phyloP scores from a whole-genome alignment of 2,113 vertebrate species.

The Tetrax tetrax region DNA sequence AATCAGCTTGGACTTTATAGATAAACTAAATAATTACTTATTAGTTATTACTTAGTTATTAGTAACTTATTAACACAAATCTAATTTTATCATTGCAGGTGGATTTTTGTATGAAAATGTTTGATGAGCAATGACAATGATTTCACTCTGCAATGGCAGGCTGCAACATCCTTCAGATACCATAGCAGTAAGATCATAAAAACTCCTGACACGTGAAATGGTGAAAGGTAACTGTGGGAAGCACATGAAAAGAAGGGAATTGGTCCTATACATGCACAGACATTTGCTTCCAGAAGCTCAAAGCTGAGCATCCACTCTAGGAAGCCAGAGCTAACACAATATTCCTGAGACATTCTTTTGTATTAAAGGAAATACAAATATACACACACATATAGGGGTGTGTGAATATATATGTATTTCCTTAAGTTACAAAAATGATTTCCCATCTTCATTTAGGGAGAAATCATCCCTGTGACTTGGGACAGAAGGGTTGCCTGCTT shows the following conservation, averaged over 20 bases:
- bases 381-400: fast-evolving
- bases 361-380: neutral
- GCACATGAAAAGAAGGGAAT: neutral
- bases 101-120: neutral
- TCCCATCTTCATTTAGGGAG: neutral
- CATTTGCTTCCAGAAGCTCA: neutral
- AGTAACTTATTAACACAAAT: neutral
- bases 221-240: neutral
- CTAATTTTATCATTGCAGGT: neutral
- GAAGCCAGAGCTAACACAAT: neutral
- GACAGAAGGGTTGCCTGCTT: neutral
- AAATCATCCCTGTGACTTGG: neutral
- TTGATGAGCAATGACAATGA: neutral
- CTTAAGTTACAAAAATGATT: neutral
- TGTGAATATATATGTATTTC: neutral
- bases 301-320: neutral
- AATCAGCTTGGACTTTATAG: neutral
- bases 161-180: neutral
- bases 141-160: neutral
- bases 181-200: neutral
- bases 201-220: neutral
- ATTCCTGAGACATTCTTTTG: neutral
- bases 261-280: neutral
- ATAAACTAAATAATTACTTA: neutral
- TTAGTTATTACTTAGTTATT: no score